Evolutionary conservation across 2,113 vertebrate genomes (phyloP).

Genomic region (Cololabis saira): DNA sequence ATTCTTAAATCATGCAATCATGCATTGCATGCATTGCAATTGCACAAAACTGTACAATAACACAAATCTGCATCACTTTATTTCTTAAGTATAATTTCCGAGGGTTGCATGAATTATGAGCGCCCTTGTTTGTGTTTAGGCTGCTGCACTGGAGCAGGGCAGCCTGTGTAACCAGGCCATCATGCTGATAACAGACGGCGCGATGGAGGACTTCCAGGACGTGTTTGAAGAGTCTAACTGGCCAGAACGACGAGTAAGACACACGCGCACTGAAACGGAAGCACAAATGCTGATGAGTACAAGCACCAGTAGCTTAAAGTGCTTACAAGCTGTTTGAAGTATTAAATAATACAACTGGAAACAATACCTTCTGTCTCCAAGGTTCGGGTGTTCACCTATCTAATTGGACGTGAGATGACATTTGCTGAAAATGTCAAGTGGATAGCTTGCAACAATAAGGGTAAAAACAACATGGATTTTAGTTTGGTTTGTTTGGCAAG

Average conservation of each 20-base stretch:
- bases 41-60: too few species aligned
- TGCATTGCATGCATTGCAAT: too few species aligned
- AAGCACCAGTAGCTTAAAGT: background rate
- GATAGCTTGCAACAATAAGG: conserved; percentile 98
- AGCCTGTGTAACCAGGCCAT: conserved; percentile 96
- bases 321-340: background rate
- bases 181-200: conserved; percentile 96
- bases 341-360: background rate
- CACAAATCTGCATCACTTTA: background rate
- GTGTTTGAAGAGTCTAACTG: conserved; percentile 95
- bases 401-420: conserved; percentile 94
- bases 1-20: too few species aligned
- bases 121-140: conserved; percentile 54
- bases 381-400: conserved; percentile 96
- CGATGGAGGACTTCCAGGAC: conserved; percentile 91
- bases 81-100: background rate
- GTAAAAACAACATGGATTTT: conserved; percentile 57
- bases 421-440: conserved; percentile 92
- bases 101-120: background rate
- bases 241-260: conserved; percentile 89
- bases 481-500: background rate
- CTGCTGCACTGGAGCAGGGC: conserved; percentile 82
- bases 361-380: conserved; percentile 52
- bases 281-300: conserved; percentile 1
- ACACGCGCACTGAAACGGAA: background rate